Conservation (phyloP, 1,140 invertebrate species). For the Ganaspis sp. region DNA sequence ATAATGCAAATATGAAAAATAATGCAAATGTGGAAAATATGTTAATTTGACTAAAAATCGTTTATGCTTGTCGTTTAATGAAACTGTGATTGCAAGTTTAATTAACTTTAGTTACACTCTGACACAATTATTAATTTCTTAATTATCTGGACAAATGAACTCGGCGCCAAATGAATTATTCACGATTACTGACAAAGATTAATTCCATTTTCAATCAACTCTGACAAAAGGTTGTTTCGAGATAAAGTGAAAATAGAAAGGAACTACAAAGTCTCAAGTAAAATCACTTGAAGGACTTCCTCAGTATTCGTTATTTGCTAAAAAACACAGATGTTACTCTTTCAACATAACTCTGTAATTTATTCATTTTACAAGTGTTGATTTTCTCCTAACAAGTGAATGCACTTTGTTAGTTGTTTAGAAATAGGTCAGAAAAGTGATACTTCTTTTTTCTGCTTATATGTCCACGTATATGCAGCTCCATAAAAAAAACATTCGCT, state of each 20-base stretch:
- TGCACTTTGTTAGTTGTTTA: conserved; percentile 49
- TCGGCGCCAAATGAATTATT: no score
- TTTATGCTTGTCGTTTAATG: no score
- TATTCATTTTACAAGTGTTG: conserved; percentile 32
- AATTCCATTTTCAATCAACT: no score
- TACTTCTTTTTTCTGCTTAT: conserved; percentile 36
- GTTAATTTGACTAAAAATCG: no score
- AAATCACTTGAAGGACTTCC: neutral
- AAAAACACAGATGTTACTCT: neutral
- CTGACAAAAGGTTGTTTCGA: neutral
- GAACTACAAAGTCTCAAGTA: neutral
- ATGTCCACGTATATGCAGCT: no score
- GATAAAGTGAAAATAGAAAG: neutral
- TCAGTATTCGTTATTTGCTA: neutral
- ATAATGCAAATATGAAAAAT: no score
- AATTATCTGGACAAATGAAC: no score
- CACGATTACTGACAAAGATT: no score
- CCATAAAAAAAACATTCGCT: neutral
- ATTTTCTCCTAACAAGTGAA: conserved; percentile 60
- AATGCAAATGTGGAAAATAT: no score
- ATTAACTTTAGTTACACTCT: no score
- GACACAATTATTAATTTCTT: no score
- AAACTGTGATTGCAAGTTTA: no score
- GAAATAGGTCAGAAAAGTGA: conserved; percentile 63
- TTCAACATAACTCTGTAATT: conserved; percentile 14